Conservation (phyloP, 2,113 vertebrate species). For the Halcyon senegalensis region DNA sequence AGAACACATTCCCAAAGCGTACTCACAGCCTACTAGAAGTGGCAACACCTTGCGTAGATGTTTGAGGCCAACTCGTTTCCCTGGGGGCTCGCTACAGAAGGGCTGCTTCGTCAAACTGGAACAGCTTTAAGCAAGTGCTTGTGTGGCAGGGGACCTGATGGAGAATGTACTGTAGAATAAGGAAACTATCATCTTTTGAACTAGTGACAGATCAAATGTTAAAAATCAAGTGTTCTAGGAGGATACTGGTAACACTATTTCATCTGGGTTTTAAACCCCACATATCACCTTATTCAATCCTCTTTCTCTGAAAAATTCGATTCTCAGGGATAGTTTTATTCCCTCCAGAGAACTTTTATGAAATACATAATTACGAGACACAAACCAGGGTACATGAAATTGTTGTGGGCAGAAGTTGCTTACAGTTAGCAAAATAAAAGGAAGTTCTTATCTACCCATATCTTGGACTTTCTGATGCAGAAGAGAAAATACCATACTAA, state of each 20-base stretch:
- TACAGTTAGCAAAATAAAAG: background rate
- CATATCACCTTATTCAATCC: background rate
- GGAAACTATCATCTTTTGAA: background rate
- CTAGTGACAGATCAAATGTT: background rate
- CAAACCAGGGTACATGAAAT: background rate
- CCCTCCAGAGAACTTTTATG: background rate
- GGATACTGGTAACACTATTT: background rate
- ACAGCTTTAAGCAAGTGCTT: background rate
- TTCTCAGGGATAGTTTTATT: background rate
- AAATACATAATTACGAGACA: background rate
- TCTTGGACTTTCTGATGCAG: background rate
- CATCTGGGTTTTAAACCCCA: background rate
- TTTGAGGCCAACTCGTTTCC: background rate
- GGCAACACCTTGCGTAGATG: background rate
- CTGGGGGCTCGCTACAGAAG: background rate
- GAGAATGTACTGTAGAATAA: background rate
- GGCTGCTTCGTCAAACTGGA: background rate
- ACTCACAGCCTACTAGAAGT: background rate
- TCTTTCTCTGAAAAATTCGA: background rate
- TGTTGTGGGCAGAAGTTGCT: background rate
- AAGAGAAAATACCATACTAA: background rate
- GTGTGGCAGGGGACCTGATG: accelerated
- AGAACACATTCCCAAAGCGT: background rate
- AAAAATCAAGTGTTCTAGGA: background rate
- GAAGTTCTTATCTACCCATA: background rate